Evolutionary conservation across 1,140 invertebrate species (phyloP).

Genomic region (Agraylea sexmaculata): DNA sequence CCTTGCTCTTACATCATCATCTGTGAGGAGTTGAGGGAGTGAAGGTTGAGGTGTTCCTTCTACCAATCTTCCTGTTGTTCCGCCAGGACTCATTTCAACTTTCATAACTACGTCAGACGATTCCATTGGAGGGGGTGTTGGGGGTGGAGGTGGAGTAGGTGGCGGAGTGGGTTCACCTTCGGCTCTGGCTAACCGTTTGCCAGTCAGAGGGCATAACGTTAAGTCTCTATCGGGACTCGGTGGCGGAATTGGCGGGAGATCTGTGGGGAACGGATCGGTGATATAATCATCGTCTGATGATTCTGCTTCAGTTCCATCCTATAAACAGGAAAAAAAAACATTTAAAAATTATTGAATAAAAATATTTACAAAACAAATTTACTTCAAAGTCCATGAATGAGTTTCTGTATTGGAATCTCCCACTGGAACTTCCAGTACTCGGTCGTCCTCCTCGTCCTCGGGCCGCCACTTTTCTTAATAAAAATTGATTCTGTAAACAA

Average conservation of each 20-base stretch:
- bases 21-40: constrained; percentile 35
- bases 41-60: constrained; percentile 37
- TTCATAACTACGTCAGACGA: constrained; percentile 24
- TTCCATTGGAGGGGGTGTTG: constrained; percentile 26
- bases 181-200: constrained; percentile 51
- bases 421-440: constrained; percentile 8
- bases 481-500: constrained; percentile 15
- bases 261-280: constrained; percentile 44
- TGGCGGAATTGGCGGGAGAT: constrained; percentile 46
- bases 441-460: constrained; percentile 11
- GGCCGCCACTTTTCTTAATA: constrained; percentile 17
- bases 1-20: constrained; percentile 33
- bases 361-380: neutral
- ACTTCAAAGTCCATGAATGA: constrained; percentile 11
- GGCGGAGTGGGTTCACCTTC: constrained; percentile 51
- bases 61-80: constrained; percentile 49
- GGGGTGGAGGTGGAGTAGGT: constrained; percentile 30
- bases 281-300: constrained; percentile 23
- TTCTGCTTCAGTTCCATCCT: constrained; percentile 12
- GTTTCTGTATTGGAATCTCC: neutral
- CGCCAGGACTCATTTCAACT: constrained; percentile 55
- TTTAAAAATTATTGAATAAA: neutral
- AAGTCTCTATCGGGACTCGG: constrained; percentile 54
- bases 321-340: constrained; percentile 7
- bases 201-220: constrained; percentile 54